These are phyloP conservation scores for Dastarcus helophoroides DNA, from an alignment of 2,888 invertebrate genomes.

Conservation along the genomic window DNA sequence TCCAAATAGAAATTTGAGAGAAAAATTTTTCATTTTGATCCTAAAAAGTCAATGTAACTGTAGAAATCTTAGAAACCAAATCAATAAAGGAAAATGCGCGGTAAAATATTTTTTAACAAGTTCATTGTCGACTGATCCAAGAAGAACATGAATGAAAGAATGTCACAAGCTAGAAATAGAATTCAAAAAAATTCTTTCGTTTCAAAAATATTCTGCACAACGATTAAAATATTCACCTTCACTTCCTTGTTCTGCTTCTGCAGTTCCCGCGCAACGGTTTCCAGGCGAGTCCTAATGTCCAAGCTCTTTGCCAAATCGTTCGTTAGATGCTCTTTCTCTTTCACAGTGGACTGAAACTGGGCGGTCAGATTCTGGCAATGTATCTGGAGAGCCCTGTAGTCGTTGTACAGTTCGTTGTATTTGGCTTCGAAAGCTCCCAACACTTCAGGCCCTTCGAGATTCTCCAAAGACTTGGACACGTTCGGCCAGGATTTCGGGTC, in stretches of 20 bases:
- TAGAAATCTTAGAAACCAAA: no score
- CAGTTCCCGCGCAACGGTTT: conserved; percentile 82
- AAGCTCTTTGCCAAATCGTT: conserved; percentile 74
- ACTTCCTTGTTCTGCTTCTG: conserved; percentile 87
- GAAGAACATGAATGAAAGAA: no score
- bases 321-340: conserved; percentile 74
- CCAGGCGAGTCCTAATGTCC: conserved; percentile 71
- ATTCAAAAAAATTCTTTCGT: no score
- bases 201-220: no score
- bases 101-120: no score
- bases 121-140: no score
- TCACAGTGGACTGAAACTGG: conserved; percentile 45
- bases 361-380: conserved; percentile 17
- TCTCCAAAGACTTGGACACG: conserved; percentile 50
- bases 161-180: no score
- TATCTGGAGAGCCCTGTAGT: conserved; percentile 48
- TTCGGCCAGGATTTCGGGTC: conserved; percentile 55
- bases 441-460: conserved; percentile 54
- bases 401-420: conserved; percentile 65
- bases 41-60: no score
- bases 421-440: conserved; percentile 58
- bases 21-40: no score
- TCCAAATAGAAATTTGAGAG: no score
- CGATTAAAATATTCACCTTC: no score
- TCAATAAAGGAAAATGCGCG: no score